Percentiles rank a stretch among this genome's conserved stretches.
Conservation (phyloP, 1,140 invertebrate genomes). For the Stegodyphus dumicola region DNA sequence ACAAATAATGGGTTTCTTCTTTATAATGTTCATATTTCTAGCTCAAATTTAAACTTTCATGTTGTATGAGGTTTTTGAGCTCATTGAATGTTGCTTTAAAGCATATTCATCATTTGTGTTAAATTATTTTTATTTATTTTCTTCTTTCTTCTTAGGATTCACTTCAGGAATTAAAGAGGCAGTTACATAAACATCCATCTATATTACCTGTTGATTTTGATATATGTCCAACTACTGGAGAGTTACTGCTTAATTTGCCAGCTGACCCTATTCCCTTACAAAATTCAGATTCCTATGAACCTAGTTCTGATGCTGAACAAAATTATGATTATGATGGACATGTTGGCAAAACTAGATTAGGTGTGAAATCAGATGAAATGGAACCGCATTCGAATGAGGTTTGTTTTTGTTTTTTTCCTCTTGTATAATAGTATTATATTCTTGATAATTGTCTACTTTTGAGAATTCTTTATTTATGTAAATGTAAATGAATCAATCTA, state of each 20-base stretch:
- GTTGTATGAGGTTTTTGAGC: too few relatives aligned
- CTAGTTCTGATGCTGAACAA: conserved; percentile 67
- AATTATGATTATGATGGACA: conserved; percentile 61
- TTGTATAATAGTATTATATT: too few relatives aligned
- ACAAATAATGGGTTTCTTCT: too few relatives aligned
- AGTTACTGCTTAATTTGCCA: conserved; percentile 72
- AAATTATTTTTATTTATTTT: neutral
- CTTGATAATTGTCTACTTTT: too few relatives aligned
- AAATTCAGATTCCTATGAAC: conserved; percentile 63
- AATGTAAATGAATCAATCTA: too few relatives aligned
- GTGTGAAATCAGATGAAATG: conserved; percentile 31
- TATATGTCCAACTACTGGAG: conserved; percentile 77
- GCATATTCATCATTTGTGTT: too few relatives aligned
- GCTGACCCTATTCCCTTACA: conserved; percentile 43
- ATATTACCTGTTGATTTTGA: conserved; percentile 93
- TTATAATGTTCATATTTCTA: too few relatives aligned
- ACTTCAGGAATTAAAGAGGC: conserved; percentile 65
- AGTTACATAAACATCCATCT: conserved; percentile 78
- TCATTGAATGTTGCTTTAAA: too few relatives aligned
- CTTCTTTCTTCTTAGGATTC: conserved; percentile 63
- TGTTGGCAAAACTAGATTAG: conserved; percentile 4
- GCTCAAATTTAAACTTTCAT: too few relatives aligned
- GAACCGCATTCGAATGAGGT: conserved; percentile 32
- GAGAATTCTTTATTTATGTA: too few relatives aligned
- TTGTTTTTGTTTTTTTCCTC: neutral